Percentiles rank a stretch among this genome's conserved stretches.
phyloP scores from a whole-genome alignment of 2,113 vertebrate species.

The Prietella phreatophila region DNA sequence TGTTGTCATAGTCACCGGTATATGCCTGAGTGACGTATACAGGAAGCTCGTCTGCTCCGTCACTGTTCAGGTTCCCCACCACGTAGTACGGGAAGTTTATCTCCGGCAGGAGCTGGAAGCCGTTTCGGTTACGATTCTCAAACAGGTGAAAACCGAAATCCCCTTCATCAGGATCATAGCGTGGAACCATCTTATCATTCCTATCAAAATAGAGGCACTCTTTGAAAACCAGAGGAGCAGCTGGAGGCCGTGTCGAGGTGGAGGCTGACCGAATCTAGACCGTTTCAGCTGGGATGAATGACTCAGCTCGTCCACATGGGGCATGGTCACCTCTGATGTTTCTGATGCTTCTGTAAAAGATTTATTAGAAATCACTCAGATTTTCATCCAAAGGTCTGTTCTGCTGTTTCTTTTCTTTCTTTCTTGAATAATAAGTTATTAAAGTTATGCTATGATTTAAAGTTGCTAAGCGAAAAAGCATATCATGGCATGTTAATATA shows the following conservation, averaged over 20 bases:
- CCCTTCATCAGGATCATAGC: neutral
- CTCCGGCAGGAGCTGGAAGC: neutral
- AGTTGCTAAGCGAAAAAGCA: too few relatives aligned
- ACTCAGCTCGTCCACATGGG: neutral
- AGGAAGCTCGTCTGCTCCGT: neutral
- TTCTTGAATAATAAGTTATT: neutral
- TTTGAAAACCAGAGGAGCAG: conserved; percentile 53
- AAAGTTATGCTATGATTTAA: neutral
- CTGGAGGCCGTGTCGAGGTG: conserved; percentile 49
- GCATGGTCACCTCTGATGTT: neutral
- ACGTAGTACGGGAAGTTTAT: conserved; percentile 13
- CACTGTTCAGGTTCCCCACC: conserved; percentile 18
- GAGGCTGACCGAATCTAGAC: conserved; percentile 29
- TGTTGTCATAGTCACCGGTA: neutral
- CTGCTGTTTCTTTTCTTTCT: neutral
- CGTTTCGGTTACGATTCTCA: conserved; percentile 3
- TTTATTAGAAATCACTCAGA: neutral
- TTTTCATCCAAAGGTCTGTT: neutral
- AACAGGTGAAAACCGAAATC: conserved; percentile 48
- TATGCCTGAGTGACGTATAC: neutral
- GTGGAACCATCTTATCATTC: conserved; percentile 6
- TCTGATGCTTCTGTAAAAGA: neutral
- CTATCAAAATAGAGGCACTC: conserved; percentile 27
- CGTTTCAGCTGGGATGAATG: neutral
- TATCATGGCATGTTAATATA: too few relatives aligned